These are phyloP conservation scores for Tiphia femorata DNA, from an alignment of 2,888 invertebrate species.

Conservation along the genomic window DNA sequence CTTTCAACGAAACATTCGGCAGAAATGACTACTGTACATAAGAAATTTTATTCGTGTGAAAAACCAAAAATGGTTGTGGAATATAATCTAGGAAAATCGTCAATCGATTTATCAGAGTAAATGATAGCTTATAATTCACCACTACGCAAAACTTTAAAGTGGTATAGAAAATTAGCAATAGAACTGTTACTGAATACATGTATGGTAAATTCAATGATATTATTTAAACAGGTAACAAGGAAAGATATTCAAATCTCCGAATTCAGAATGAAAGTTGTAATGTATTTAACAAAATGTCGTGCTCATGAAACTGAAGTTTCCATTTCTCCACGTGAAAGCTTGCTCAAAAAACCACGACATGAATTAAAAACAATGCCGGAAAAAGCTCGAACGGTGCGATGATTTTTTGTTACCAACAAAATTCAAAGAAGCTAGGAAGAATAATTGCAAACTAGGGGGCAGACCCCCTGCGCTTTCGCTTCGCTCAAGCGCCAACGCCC, in stretches of 20 bases:
- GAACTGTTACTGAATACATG: conserved; percentile 12
- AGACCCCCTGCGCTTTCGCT: too few relatives aligned
- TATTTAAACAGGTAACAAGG: conserved; percentile 7
- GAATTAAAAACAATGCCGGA: conserved; percentile 22
- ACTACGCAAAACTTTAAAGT: conserved; percentile 16
- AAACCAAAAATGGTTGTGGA: conserved; percentile 14
- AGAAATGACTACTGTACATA: background rate
- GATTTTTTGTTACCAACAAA: background rate
- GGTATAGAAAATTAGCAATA: conserved; percentile 14
- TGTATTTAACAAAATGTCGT: conserved; percentile 10
- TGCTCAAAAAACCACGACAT: conserved; percentile 17
- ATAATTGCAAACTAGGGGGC: background rate
- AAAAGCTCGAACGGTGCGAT: conserved; percentile 3
- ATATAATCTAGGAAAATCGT: conserved; percentile 14
- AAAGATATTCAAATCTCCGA: conserved; percentile 5
- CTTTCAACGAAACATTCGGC: conserved; percentile 4
- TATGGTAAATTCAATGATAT: conserved; percentile 4
- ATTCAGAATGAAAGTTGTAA: conserved; percentile 7
- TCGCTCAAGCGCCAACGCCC: too few relatives aligned
- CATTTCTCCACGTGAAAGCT: conserved; percentile 15
- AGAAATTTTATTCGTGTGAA: background rate
- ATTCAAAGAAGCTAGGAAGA: background rate
- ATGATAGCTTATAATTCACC: conserved; percentile 14
- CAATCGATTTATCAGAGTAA: conserved; percentile 14
- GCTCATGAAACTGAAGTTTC: conserved; percentile 13